Evolutionary conservation across 2,888 invertebrate species (phyloP).

Genomic region (Cyrtodaria siliqua): DNA sequence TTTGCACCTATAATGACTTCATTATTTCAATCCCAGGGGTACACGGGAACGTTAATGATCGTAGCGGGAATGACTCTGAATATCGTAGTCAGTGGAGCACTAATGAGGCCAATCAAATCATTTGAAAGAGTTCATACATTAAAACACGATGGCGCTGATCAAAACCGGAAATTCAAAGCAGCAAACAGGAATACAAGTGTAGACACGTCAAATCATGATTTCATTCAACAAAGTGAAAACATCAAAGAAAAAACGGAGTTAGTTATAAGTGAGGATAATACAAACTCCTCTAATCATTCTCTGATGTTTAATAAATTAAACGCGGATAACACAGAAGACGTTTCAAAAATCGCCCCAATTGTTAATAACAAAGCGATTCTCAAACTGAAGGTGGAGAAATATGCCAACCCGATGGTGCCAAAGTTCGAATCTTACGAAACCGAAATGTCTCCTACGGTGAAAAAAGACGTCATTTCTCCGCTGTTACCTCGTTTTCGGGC

Average conservation of each 20-base stretch:
- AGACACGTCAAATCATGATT: too few species aligned
- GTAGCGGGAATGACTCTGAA: conserved; percentile 32
- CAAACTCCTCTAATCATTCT: too few species aligned
- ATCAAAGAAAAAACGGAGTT: too few species aligned
- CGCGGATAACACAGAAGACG: too few species aligned
- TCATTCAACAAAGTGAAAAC: too few species aligned
- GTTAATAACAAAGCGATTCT: too few species aligned
- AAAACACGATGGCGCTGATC: not conserved
- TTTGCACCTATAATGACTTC: conserved; percentile 41
- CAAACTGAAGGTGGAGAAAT: too few species aligned
- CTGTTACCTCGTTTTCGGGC: conserved; percentile 34
- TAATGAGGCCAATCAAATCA: conserved; percentile 29
- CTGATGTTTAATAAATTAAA: too few species aligned
- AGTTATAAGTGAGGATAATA: too few species aligned
- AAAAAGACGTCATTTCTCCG: conserved; percentile 15
- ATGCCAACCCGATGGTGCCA: not conserved
- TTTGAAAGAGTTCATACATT: conserved; percentile 9
- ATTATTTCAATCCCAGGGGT: conserved; percentile 30
- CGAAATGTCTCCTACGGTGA: not conserved
- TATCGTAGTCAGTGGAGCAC: conserved; percentile 22
- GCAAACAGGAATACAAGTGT: not conserved
- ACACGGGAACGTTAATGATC: conserved; percentile 36
- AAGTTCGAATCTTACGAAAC: conserved; percentile 25
- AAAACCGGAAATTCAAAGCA: not conserved
- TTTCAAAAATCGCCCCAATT: too few species aligned